Percentiles rank a stretch among this genome's conserved stretches.
These are phyloP conservation scores for Castor canadensis DNA, from an alignment of 2,113 vertebrate genomes.

Conservation along the genomic window DNA sequence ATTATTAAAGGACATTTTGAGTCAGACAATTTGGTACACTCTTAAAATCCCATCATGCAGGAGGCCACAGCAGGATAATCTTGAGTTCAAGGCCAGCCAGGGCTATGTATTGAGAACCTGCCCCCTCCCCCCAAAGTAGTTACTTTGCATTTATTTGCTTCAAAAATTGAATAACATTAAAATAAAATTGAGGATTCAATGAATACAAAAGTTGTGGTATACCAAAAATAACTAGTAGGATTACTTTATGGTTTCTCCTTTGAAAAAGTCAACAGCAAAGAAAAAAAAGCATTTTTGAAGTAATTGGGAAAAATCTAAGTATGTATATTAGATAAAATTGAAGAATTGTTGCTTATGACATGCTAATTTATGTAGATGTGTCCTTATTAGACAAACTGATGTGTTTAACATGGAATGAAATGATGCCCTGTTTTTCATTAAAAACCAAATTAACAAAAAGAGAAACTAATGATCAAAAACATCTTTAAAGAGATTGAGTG, in stretches of 20 bases:
- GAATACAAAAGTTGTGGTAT: not conserved
- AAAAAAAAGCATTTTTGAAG: constrained; percentile 3
- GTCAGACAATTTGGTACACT: too few relatives aligned
- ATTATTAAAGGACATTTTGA: not conserved
- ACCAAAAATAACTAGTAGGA: not conserved
- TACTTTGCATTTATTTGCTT: not conserved
- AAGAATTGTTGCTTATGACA: not conserved
- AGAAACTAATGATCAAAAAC: not conserved
- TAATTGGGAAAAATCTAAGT: not conserved
- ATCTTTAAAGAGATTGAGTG: not conserved
- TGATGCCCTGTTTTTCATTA: not conserved
- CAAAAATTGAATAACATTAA: not conserved
- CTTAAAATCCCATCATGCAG: not conserved
- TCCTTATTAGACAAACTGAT: not conserved
- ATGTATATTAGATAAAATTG: not conserved
- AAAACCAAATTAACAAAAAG: not conserved
- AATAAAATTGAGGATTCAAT: not conserved
- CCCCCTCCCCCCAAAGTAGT: not conserved
- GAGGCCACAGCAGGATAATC: not conserved
- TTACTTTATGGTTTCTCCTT: not conserved
- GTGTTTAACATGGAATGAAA: not conserved
- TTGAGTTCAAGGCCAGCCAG: not conserved
- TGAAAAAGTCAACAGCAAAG: not conserved
- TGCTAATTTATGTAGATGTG: not conserved
- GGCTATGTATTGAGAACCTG: not conserved